Evolutionary conservation across 1,140 invertebrate genomes (phyloP), one percentile per base, ranked within the genome.

Genomic region (Onthophagus taurus): DNA sequence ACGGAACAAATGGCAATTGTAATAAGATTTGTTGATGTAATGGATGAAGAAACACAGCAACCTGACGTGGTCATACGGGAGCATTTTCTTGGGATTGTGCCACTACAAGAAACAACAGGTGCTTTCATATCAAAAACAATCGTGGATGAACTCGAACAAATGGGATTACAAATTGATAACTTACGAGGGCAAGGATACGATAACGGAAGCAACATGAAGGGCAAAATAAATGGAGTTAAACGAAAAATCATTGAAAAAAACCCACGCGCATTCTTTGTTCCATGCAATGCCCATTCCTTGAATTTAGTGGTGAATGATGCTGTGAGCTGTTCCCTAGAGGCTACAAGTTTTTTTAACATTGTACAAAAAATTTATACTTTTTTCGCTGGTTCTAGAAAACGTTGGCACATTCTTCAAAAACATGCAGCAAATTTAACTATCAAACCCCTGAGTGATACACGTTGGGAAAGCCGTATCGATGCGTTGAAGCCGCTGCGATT

Each of bases 161-260:
- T n/a, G n/a, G n/a, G n/a, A n/a, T n/a, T n/a, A n/a, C n/a, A n/a
- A n/a, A n/a, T n/a, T n/a, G n/a, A n/a, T n/a, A 44, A 61, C 44
- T 43, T 51, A n/a, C 30, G 58, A 30, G 51, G 50, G 4, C 58
- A 59, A 39, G 47, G n/a, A 47, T 61, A 61, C 43, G 58, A 61
- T 39, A 61, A 61, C 36, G 57, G 57, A 9, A n/a, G 39, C 12
- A 61, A 61, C 31, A 61, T 61, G 51, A 44, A 34, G 35, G 57
- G 55, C 11, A 50, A 46, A 41, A 17, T 42, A n/a, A 26, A 30
- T 26, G 48, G 48, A 8, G 11, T 50, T 6, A 37, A 50, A 30
- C 42, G 29, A 29, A 41, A 30, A 34, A 23, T 51, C 44, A 20
- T 46, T 14, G 31, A 44, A 16, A 37, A 36, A 31, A 44, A 47